Conservation (phyloP, 2,113 vertebrate species). For the Gila orcuttii region DNA sequence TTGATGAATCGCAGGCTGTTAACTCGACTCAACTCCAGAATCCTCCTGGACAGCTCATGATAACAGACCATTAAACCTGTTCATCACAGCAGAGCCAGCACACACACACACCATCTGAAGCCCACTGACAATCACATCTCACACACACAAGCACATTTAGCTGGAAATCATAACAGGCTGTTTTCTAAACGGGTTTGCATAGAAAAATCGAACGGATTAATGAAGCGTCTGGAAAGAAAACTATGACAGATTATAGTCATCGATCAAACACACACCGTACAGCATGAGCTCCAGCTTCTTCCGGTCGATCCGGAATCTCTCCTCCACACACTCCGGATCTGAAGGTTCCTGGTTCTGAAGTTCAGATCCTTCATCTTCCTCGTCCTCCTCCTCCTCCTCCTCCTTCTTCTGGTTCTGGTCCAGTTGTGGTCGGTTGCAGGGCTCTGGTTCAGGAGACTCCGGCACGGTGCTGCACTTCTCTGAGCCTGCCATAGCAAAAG, state of each 20-base stretch:
- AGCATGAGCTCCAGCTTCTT: conserved; percentile 82
- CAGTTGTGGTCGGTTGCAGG: background rate
- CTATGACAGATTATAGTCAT: background rate
- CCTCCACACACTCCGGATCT: conserved; percentile 78
- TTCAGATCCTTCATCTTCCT: conserved; percentile 55
- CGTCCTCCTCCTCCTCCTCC: conserved; percentile 69
- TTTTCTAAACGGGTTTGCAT: background rate
- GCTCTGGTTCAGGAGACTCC: conserved; percentile 63
- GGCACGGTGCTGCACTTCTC: conserved; percentile 65
- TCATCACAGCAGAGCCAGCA: conserved; percentile 18
- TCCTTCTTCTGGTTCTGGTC: conserved; percentile 57
- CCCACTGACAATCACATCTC: background rate
- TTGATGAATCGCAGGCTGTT: conserved; percentile 33
- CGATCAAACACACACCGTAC: conserved; percentile 71
- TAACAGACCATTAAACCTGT: conserved; percentile 23
- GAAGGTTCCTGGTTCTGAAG: conserved; percentile 45
- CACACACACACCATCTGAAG: background rate
- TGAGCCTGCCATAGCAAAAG: conserved; percentile 71
- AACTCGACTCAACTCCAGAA: conserved; percentile 46
- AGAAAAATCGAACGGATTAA: background rate
- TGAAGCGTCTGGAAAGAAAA: conserved; percentile 20
- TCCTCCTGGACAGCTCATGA: conserved; percentile 48
- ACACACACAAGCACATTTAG: background rate
- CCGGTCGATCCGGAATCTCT: conserved; percentile 81
- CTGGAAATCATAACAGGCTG: background rate